Conservation (phyloP, 2,113 vertebrate genomes). For the Neotoma lepida region DNA sequence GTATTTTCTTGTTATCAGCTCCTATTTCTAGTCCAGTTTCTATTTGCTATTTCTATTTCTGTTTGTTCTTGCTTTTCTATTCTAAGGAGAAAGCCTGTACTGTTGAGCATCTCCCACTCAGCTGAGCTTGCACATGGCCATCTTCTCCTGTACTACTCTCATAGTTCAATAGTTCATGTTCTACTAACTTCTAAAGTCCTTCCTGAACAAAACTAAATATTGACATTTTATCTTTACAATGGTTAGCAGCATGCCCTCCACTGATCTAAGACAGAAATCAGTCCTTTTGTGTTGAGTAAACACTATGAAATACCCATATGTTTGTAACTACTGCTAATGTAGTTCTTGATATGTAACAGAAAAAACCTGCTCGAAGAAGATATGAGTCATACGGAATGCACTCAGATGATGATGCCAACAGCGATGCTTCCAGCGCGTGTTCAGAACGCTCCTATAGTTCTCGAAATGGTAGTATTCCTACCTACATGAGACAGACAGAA, state of each 20-base stretch:
- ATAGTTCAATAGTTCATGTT: conserved; percentile 41
- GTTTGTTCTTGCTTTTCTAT: conserved; percentile 42
- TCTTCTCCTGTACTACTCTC: not conserved
- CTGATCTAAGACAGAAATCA: conserved; percentile 40
- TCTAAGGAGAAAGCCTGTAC: not conserved
- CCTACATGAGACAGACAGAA: conserved; percentile 97
- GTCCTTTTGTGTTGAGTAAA: conserved; percentile 15
- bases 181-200: conserved; percentile 62
- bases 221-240: conserved; percentile 38
- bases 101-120: not conserved
- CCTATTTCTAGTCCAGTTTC: not conserved
- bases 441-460: conserved; percentile 97
- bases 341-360: conserved; percentile 83
- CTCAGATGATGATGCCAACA: conserved; percentile 97
- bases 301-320: conserved; percentile 60
- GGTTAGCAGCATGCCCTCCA: conserved; percentile 63
- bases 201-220: conserved; percentile 60
- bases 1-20: conserved; percentile 39
- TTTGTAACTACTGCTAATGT: conserved; percentile 52
- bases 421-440: conserved; percentile 96
- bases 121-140: not conserved
- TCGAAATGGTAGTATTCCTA: conserved; percentile 95
- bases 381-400: conserved; percentile 96
- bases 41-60: too few relatives aligned
- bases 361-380: conserved; percentile 95